These are phyloP conservation scores for Xanthostigma xanthostigma DNA, from an alignment of 2,888 invertebrate species.

Conservation along the genomic window DNA sequence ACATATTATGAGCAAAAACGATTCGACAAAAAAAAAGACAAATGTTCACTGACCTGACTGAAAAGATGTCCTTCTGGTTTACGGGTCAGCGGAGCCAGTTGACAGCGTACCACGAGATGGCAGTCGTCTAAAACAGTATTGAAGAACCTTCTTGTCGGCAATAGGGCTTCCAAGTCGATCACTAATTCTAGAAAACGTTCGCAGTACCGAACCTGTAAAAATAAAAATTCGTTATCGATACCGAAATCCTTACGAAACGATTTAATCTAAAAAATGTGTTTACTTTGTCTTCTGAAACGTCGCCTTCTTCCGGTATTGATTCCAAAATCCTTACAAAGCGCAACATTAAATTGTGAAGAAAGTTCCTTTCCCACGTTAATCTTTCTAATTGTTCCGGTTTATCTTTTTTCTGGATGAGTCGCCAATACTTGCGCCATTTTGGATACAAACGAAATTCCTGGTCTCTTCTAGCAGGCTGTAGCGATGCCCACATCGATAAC, in stretches of 20 bases:
- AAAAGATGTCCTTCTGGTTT: conserved; percentile 81
- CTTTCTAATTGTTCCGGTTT: conserved; percentile 52
- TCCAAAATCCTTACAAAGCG: conserved; percentile 76
- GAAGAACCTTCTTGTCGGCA: conserved; percentile 93
- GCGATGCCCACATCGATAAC: conserved; percentile 82
- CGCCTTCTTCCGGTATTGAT: conserved; percentile 48
- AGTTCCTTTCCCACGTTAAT: conserved; percentile 72
- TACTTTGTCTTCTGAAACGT: conserved; percentile 38
- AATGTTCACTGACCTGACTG: conserved; percentile 55
- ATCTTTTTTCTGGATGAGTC: conserved; percentile 74
- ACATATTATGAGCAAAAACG: no score
- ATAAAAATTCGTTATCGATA: not conserved
- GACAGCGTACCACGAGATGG: conserved; percentile 82
- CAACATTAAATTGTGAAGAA: conserved; percentile 70
- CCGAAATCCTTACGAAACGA: no score
- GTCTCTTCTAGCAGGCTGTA: conserved; percentile 71
- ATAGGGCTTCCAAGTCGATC: conserved; percentile 87
- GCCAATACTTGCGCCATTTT: conserved; percentile 87
- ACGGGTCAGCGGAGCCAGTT: conserved; percentile 57
- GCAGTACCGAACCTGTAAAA: conserved; percentile 56
- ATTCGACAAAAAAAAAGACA: not conserved
- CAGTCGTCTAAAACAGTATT: conserved; percentile 91
- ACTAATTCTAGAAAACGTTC: conserved; percentile 92
- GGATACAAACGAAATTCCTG: conserved; percentile 74
- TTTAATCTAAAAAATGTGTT: conserved; percentile 18